These are phyloP conservation scores for Prionace glauca DNA, from an alignment of 2,797 vertebrate genomes.

Conservation along the genomic window DNA sequence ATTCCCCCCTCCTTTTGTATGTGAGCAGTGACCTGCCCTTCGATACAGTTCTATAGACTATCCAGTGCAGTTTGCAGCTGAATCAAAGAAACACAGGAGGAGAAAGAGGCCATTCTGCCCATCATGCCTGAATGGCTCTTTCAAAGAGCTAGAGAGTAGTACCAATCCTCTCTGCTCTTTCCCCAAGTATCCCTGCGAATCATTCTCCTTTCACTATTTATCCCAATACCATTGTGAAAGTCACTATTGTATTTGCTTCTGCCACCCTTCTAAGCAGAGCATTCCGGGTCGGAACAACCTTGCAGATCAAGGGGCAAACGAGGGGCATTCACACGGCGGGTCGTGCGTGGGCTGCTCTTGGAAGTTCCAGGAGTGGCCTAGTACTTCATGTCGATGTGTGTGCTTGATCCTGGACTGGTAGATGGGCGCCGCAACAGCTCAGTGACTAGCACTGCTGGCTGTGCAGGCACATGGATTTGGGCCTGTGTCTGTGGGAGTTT, in stretches of 20 bases:
- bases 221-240: background rate
- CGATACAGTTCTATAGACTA: background rate
- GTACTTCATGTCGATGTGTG: too few relatives aligned
- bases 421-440: too few relatives aligned
- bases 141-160: background rate
- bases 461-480: too few relatives aligned
- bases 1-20: background rate
- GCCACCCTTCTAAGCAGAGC: background rate
- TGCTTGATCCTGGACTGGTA: too few relatives aligned
- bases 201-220: background rate
- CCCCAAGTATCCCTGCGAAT: background rate
- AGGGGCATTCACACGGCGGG: too few relatives aligned
- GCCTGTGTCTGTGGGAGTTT: too few relatives aligned
- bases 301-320: too few relatives aligned
- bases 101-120: background rate
- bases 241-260: background rate
- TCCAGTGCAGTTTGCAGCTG: background rate
- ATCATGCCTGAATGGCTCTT: background rate
- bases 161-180: background rate
- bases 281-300: background rate
- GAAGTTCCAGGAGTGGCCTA: too few relatives aligned
- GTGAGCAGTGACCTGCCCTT: background rate
- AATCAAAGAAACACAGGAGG: background rate
- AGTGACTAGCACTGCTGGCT: too few relatives aligned
- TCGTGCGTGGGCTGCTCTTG: too few relatives aligned